Evolutionary conservation across 2,797 vertebrate species (phyloP), one percentile per base, ranked within the genome.

Genomic region (Betta splendens): DNA sequence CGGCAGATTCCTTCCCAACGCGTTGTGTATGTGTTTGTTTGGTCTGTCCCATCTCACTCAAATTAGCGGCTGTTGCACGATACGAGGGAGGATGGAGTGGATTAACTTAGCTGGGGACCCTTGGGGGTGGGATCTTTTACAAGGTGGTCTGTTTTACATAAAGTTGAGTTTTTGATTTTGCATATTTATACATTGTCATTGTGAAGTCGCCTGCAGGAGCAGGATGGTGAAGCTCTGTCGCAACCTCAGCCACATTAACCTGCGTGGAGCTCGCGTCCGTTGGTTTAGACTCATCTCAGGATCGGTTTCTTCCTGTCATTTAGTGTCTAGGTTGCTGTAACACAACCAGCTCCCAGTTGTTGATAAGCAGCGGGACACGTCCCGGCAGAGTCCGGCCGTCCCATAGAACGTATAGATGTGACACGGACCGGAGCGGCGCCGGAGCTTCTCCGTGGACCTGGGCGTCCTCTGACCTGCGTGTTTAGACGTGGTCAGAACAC

Each of bases 1-100:
- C 39, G 1, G 37, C 86, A 87, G 70, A 89, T 89, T 78, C 31
- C 74, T 78, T 62, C 21, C 77, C 72, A 73, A 55, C 1, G 32
- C 33, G 60, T 69, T 70, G 68, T 74, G 60, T 80, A 75, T 77
- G 75, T 82, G 81, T 87, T 84, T 86, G 80, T 88, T 88, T 84
- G 83, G 85, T 80, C 78, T 81, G 69, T 78, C 79, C 64, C 36
- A 48, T 65, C 49, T 72, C 81, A 50, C 67, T 78, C 69, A 77
- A 82, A 79, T 79, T 56, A 81, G 81, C 53, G 45, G 70, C 63
- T 65, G 69, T 81, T 80, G 85, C 87, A 86, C 80, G 82, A 87
- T 77, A 88, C 9, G 47, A 67, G 62, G 48, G 35, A 55, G 67
- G 75, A 84, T 80, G 81, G 83, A 78, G 75, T 31, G 40, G 75